These are phyloP conservation scores for Tragelaphus imberbis DNA, from an alignment of 2,113 vertebrate species.

Conservation along the genomic window DNA sequence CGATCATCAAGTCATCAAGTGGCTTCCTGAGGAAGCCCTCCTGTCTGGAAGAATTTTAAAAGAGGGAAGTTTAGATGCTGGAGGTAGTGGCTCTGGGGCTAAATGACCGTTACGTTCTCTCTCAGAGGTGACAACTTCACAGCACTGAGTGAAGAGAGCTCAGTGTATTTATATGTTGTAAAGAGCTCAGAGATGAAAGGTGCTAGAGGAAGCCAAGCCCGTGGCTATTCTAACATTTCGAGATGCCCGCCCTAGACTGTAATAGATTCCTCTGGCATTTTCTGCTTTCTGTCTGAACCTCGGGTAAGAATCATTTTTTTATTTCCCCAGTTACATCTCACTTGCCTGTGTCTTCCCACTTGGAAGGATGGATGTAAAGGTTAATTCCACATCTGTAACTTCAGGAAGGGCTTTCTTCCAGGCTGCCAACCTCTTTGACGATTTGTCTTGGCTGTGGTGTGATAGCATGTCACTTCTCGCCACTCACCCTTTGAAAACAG, in stretches of 20 bases:
- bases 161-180: not conserved
- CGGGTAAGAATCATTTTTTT: constrained; percentile 35
- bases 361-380: constrained; percentile 50
- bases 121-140: not conserved
- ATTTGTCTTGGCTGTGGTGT: constrained; percentile 40
- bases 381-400: constrained; percentile 58
- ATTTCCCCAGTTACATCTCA: constrained; percentile 41
- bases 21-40: not conserved
- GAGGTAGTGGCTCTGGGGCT: not conserved
- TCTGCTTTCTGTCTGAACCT: constrained; percentile 19
- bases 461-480: constrained; percentile 33
- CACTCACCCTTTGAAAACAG: constrained; percentile 43
- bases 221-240: not conserved
- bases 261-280: constrained; percentile 15
- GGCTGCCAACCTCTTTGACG: not conserved
- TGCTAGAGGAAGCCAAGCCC: not conserved
- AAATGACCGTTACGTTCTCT: not conserved
- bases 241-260: not conserved
- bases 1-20: not conserved
- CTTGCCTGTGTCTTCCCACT: constrained; percentile 13
- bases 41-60: not conserved
- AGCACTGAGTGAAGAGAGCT: not conserved
- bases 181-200: not conserved
- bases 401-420: constrained; percentile 28
- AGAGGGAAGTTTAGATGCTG: not conserved